Evolutionary conservation across 2,888 invertebrate genomes (phyloP).

Genomic region (Drosophila subsilvestris): DNA sequence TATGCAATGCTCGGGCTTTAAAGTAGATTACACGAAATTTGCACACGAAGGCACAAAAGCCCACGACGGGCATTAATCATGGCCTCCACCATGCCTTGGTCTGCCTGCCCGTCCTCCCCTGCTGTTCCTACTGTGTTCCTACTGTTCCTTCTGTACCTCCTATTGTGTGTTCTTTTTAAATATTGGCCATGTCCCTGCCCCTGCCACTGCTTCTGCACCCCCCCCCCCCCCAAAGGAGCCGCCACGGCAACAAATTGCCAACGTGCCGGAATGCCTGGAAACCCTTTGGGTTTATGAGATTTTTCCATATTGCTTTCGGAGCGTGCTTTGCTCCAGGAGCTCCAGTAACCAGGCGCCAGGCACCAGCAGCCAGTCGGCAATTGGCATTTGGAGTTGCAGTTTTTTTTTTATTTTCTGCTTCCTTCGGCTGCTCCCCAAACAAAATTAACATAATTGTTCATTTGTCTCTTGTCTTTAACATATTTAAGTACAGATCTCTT

Average conservation of each 20-base stretch:
- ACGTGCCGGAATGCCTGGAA: slow-evolving; percentile 53
- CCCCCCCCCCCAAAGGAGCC: slow-evolving; percentile 6
- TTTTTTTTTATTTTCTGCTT: slow-evolving; percentile 4
- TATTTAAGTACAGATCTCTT: background rate
- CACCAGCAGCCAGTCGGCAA: background rate
- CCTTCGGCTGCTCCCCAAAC: slow-evolving; percentile 5
- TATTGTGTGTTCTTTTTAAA: slow-evolving; percentile 41
- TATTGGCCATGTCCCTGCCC: slow-evolving; percentile 40
- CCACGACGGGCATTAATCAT: slow-evolving; percentile 76
- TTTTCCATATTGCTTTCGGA: slow-evolving; percentile 49
- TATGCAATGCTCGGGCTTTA: slow-evolving; percentile 74
- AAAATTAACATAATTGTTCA: slow-evolving; percentile 72
- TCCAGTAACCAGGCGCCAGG: background rate
- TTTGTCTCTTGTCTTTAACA: slow-evolving; percentile 54
- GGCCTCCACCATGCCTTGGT: slow-evolving; percentile 18
- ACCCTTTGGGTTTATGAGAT: slow-evolving; percentile 55
- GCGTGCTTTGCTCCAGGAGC: slow-evolving; percentile 16
- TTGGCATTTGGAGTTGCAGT: background rate
- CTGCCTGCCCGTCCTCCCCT: background rate
- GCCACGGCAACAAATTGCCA: slow-evolving; percentile 48
- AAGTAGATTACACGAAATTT: slow-evolving; percentile 77
- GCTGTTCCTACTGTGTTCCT: no score
- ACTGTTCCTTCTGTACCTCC: background rate
- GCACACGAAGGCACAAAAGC: slow-evolving; percentile 78
- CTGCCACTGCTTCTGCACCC: background rate